These are phyloP conservation scores for Leucozona laternaria DNA, from an alignment of 2,888 invertebrate species.

Conservation along the genomic window DNA sequence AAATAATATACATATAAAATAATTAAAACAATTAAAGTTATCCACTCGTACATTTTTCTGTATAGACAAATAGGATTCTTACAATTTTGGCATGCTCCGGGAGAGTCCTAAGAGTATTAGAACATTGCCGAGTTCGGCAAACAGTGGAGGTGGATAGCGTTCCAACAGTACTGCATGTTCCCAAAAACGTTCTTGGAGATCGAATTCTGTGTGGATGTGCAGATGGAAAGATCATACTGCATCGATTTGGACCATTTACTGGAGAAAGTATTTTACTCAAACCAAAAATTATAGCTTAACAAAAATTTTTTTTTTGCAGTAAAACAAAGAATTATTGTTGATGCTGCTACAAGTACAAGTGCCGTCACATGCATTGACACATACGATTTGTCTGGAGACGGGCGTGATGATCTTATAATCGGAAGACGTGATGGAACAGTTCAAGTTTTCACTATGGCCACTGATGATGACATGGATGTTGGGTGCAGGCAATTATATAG, in stretches of 20 bases:
- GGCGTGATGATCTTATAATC: constrained; percentile 88
- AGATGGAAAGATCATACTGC: constrained; percentile 94
- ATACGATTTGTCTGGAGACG: constrained; percentile 89
- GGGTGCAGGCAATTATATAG: constrained; percentile 77
- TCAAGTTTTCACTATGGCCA: constrained; percentile 88
- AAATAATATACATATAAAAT: too few species aligned
- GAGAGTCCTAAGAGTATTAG: constrained; percentile 90
- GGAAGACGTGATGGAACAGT: constrained; percentile 92
- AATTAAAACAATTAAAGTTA: too few species aligned
- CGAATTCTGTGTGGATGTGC: constrained; percentile 93
- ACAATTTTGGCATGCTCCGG: constrained; percentile 93
- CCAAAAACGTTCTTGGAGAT: constrained; percentile 87
- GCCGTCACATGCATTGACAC: constrained; percentile 88
- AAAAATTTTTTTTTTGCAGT: constrained; percentile 54
- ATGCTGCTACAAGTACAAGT: constrained; percentile 78
- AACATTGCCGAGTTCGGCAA: constrained; percentile 89
- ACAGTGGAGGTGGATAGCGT: constrained; percentile 84
- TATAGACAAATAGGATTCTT: constrained; percentile 86
- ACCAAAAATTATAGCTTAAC: not conserved
- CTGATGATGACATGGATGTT: constrained; percentile 83
- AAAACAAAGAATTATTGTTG: constrained; percentile 76
- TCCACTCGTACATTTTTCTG: not conserved
- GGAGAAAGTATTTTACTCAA: constrained; percentile 70
- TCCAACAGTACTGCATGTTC: constrained; percentile 87
- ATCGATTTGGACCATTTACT: constrained; percentile 80